Base-by-base conservation (phyloP, 1,140 invertebrate species). In the Pseudachorutes palmiensis region DNA sequence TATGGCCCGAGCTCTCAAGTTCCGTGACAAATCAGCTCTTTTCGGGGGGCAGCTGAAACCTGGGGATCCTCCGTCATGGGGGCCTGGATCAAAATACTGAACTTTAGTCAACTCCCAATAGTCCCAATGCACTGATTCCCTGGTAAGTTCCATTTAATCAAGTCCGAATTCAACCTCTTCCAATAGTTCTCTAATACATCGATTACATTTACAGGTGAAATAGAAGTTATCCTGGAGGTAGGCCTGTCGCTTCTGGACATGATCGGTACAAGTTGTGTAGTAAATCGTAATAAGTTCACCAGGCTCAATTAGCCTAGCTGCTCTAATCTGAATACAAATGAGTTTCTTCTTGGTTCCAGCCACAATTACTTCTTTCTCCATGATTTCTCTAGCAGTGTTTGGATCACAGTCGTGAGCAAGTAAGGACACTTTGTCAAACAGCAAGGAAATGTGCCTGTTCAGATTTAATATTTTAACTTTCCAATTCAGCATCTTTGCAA, bases 11-110 rank as follows among this genome's bases (percentile, higher is more conserved):
- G 79, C 83, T 66, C 88, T 91, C 79, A 77, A 77, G 33, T 91
- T 86, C 76, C 82, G 89, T 67, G 89, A 91, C 74, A 90, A 88
- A 76, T 89, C 87, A 75, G 82, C 83, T 29, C 77, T 91, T 2
- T 92, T 85, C 77, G 88, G 87, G 19, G 81, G 85, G 66, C 78
- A 77, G 58, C 77, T 84, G 0, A 82, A 83, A 71, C 82, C 84
- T 70, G 86, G 85, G 12, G 84, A 87, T 72, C 75, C 78, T 69
- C 88, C 88, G 65, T 84, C 86, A 36, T 91, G 88, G 89, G 49
- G 49, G 9, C 51, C 51, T 41, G n/a, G n/a, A n/a, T n/a, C n/a
- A n/a, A n/a, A n/a, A n/a, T n/a, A n/a, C n/a, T n/a, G n/a, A n/a
- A n/a, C n/a, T n/a, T n/a, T 12, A 12, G 9, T 12, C n/a, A 45